These are phyloP conservation scores for Oophaga sylvatica DNA, from an alignment of 2,797 vertebrate species.

Conservation along the genomic window DNA sequence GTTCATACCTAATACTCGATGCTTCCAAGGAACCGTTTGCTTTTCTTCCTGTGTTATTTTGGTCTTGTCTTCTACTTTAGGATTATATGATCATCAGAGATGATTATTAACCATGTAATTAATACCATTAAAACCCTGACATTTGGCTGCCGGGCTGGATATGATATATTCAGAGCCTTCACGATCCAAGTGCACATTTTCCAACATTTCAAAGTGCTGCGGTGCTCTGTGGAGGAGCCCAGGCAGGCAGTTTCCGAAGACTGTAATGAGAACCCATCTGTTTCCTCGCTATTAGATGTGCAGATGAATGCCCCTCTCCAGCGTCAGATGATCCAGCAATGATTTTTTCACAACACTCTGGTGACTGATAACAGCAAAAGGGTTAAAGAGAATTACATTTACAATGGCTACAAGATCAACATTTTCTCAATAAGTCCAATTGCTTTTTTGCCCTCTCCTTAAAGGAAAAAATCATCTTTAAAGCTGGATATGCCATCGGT, in stretches of 20 bases:
- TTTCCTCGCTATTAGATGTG: slow-evolving; percentile 42
- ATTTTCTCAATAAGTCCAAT: not conserved
- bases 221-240: slow-evolving; percentile 5
- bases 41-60: not conserved
- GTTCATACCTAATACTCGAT: too few species aligned
- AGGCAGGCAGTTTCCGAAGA: slow-evolving; percentile 39
- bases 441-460: not conserved
- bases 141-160: slow-evolving; percentile 22
- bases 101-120: slow-evolving; percentile 54
- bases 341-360: slow-evolving; percentile 16
- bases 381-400: slow-evolving; percentile 33
- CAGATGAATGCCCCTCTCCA: slow-evolving; percentile 47
- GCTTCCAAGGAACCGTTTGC: not conserved
- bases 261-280: slow-evolving; percentile 59
- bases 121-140: not conserved
- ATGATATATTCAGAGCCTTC: not conserved
- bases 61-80: not conserved
- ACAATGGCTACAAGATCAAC: not conserved
- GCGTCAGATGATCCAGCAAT: slow-evolving; percentile 24
- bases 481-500: not conserved
- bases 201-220: slow-evolving; percentile 32
- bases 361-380: not conserved
- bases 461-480: not conserved
- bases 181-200: slow-evolving; percentile 44
- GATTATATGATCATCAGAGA: not conserved